Conservation (phyloP, 2,113 vertebrate genomes). For the Scolopax mira region DNA sequence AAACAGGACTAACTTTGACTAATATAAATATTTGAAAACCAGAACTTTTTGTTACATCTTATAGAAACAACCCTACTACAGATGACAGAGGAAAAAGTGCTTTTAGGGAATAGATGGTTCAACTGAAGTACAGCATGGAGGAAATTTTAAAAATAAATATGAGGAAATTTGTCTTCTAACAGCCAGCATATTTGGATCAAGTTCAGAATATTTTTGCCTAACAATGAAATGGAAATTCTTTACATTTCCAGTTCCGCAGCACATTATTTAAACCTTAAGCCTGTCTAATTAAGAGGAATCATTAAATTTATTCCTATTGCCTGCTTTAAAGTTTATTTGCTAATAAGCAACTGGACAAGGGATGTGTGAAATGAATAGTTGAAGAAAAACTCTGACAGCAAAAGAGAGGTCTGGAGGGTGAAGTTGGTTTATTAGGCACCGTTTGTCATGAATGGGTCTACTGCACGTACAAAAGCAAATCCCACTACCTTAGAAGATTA, state of each 20-base stretch:
- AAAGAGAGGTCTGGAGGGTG: slow-evolving; percentile 72
- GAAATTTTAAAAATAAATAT: slow-evolving; percentile 71
- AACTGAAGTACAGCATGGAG: slow-evolving; percentile 58
- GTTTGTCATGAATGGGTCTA: slow-evolving; percentile 77
- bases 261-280: slow-evolving; percentile 70
- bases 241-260: slow-evolving; percentile 54
- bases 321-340: slow-evolving; percentile 73
- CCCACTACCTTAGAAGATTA: slow-evolving; percentile 85
- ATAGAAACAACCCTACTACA: slow-evolving; percentile 69
- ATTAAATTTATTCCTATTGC: slow-evolving; percentile 69
- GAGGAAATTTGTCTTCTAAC: slow-evolving; percentile 58
- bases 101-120: slow-evolving; percentile 61
- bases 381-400: slow-evolving; percentile 74
- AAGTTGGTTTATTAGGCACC: slow-evolving; percentile 80
- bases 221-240: slow-evolving; percentile 54
- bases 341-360: slow-evolving; percentile 78
- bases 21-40: slow-evolving; percentile 84
- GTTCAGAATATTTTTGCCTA: slow-evolving; percentile 45
- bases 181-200: slow-evolving; percentile 16
- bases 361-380: slow-evolving; percentile 78
- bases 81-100: slow-evolving; percentile 64
- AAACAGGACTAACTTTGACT: slow-evolving; percentile 78
- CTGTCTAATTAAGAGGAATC: slow-evolving; percentile 71
- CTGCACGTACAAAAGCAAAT: slow-evolving; percentile 79
- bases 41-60: slow-evolving; percentile 76